A percentile compares a stretch with the other conserved stretches of the same genome.
phyloP scores from a whole-genome alignment of 2,797 vertebrate genomes.

The Neopelma chrysocephalum region DNA sequence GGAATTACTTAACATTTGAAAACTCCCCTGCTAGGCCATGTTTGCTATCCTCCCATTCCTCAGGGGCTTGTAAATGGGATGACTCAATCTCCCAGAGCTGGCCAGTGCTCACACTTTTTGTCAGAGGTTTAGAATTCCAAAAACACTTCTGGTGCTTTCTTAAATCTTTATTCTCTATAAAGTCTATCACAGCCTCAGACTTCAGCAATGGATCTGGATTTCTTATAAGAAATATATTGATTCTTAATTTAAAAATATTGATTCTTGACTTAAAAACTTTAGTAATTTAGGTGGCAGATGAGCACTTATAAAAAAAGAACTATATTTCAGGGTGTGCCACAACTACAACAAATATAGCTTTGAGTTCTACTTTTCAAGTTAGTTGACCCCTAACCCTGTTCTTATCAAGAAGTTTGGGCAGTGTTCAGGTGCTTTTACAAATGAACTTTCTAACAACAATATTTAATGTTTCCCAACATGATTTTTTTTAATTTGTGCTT shows the following conservation, averaged over 20 bases:
- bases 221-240: neutral
- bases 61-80: slow-evolving; percentile 72
- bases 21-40: slow-evolving; percentile 74
- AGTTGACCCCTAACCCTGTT: neutral
- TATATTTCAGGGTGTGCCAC: neutral
- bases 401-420: neutral
- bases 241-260: neutral
- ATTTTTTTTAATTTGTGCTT: neutral
- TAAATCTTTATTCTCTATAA: neutral
- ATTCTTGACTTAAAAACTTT: neutral
- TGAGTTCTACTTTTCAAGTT: neutral
- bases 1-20: slow-evolving; percentile 80
- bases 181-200: neutral
- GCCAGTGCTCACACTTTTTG: slow-evolving; percentile 51
- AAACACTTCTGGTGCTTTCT: slow-evolving; percentile 9
- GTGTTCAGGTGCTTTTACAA: neutral
- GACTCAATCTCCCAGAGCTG: slow-evolving; percentile 72
- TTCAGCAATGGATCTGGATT: neutral
- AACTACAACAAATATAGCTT: neutral
- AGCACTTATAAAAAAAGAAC: neutral
- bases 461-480: neutral
- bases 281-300: neutral
- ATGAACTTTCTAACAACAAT: neutral
- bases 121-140: slow-evolving; percentile 58
- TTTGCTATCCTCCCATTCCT: slow-evolving; percentile 73